These are phyloP conservation scores for Dicrurus megarhynchus DNA, from an alignment of 2,113 vertebrate genomes.

Conservation along the genomic window DNA sequence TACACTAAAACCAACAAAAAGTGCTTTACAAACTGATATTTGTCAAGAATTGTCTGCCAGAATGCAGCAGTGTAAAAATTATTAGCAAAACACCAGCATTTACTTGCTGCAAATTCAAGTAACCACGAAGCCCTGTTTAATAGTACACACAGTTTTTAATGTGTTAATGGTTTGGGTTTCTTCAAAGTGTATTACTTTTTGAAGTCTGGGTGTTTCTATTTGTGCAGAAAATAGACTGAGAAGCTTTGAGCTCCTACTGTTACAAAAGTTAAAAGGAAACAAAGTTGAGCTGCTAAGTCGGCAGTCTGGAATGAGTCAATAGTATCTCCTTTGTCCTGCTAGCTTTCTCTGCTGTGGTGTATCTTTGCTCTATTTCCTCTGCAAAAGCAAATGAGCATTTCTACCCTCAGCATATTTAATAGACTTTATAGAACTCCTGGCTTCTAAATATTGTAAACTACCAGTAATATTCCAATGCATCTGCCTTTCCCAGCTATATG, in stretches of 20 bases:
- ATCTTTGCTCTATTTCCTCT: constrained; percentile 69
- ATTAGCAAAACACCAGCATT: neutral
- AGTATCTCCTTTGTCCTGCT: constrained; percentile 69
- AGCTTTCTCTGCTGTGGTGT: constrained; percentile 8
- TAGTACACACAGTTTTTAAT: neutral
- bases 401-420: neutral
- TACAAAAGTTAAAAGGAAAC: constrained; percentile 69
- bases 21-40: neutral
- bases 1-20: neutral
- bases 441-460: neutral
- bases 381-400: constrained; percentile 9
- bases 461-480: neutral
- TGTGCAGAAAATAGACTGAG: constrained; percentile 47
- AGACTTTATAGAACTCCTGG: neutral
- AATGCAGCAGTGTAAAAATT: neutral
- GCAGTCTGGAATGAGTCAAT: constrained; percentile 69
- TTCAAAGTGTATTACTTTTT: constrained; percentile 55
- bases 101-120: neutral
- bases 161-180: constrained; percentile 27
- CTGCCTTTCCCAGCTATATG: neutral
- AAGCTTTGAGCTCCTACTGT: constrained; percentile 62
- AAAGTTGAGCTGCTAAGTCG: constrained; percentile 62
- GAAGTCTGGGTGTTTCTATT: constrained; percentile 59
- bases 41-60: neutral
- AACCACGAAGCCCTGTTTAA: neutral